Conservation (phyloP, 2,113 vertebrate species). For the Phyllostomus discolor region DNA sequence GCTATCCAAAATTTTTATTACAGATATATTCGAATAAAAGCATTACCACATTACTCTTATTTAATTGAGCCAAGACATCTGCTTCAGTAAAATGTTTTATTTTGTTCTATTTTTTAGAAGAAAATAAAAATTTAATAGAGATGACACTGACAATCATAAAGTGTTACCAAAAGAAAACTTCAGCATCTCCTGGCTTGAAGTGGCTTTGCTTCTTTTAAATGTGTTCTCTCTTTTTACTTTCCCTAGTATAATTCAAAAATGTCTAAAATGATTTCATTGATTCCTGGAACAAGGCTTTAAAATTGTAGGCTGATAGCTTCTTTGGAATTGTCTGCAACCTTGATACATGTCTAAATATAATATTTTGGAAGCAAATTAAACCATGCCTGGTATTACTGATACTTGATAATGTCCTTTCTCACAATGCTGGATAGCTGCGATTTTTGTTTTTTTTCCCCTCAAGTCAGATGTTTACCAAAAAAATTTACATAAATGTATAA, state of each 20-base stretch:
- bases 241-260: not conserved
- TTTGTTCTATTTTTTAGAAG: slow-evolving; percentile 25
- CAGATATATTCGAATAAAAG: not conserved
- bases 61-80: not conserved
- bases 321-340: slow-evolving; percentile 53
- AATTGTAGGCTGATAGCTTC: slow-evolving; percentile 28
- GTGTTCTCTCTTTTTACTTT: not conserved
- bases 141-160: not conserved
- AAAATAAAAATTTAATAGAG: slow-evolving; percentile 1
- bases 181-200: not conserved
- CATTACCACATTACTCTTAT: not conserved
- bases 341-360: slow-evolving; percentile 54
- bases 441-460: not conserved
- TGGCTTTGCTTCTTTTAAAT: not conserved
- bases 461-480: slow-evolving; percentile 12
- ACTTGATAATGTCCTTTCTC: slow-evolving; percentile 39
- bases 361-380: slow-evolving; percentile 64
- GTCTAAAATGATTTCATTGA: slow-evolving; percentile 47
- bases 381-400: slow-evolving; percentile 30
- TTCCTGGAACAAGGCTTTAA: slow-evolving; percentile 45
- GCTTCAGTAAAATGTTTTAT: not conserved
- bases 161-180: not conserved
- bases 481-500: not conserved
- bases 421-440: not conserved
- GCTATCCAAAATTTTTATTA: not conserved